These are phyloP conservation scores for Rotaria sp. DNA, from an alignment of 2,888 invertebrate species.

Conservation along the genomic window DNA sequence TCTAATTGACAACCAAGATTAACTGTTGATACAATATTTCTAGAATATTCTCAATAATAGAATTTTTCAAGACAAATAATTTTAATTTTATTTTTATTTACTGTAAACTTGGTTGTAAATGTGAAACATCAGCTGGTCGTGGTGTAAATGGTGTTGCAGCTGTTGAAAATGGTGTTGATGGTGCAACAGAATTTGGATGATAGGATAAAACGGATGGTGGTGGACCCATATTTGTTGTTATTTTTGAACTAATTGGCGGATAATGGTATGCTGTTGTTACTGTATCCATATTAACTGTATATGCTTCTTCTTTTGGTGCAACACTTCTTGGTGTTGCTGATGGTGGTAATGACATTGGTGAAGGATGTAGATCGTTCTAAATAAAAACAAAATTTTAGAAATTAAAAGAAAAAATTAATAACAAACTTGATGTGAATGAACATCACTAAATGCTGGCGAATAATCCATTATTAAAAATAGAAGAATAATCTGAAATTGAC, in stretches of 20 bases:
- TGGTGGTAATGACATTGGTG: neutral
- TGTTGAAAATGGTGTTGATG: neutral
- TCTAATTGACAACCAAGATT: constrained; percentile 86
- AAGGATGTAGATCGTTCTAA: neutral
- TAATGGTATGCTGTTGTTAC: neutral
- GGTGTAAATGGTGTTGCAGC: neutral
- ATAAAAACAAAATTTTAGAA: neutral
- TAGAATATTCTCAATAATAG: constrained; percentile 52
- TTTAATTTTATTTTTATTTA: neutral
- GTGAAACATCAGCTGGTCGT: neutral
- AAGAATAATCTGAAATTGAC: neutral
- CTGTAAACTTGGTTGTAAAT: constrained; percentile 5
- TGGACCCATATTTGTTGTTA: neutral
- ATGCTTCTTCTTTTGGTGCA: neutral
- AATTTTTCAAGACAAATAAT: too few species aligned
- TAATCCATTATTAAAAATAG: neutral
- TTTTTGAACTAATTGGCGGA: neutral
- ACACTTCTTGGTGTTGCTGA: neutral
- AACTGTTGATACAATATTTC: constrained; percentile 95
- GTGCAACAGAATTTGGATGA: neutral
- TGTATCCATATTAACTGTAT: neutral
- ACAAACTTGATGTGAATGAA: neutral
- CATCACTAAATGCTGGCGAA: neutral
- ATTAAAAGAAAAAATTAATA: neutral
- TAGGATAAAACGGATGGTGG: neutral